Evolutionary conservation across 35 echinoderm and acorn worm species (phyloP).

Genomic region (Apostichopus japonicus): DNA sequence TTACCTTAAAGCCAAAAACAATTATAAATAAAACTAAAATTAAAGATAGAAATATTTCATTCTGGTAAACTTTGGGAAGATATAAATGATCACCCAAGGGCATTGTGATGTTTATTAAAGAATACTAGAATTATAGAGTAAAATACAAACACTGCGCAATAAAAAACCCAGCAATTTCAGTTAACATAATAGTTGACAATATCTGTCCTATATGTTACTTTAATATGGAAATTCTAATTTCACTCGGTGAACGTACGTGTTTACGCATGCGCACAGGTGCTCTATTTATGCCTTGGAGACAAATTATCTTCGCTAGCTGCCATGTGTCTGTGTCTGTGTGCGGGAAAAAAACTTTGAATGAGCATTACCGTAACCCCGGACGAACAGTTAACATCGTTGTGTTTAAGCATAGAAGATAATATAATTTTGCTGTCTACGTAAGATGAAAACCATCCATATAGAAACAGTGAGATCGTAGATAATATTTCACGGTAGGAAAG

Average conservation of each 20-base stretch:
- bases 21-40: too few relatives aligned
- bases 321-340: background rate
- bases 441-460: background rate
- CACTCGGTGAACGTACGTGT: background rate
- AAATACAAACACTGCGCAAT: too few relatives aligned
- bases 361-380: background rate
- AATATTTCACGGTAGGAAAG: background rate
- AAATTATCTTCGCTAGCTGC: slow-evolving; percentile 16
- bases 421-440: slow-evolving; percentile 11
- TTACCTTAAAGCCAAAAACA: too few relatives aligned
- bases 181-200: too few relatives aligned
- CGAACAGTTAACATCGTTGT: background rate
- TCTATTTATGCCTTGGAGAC: slow-evolving; percentile 54
- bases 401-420: slow-evolving; percentile 5
- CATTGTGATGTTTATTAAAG: too few relatives aligned
- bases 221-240: background rate
- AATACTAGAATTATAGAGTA: too few relatives aligned
- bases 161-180: too few relatives aligned
- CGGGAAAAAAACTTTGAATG: slow-evolving; percentile 26
- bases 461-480: background rate
- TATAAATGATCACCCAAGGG: too few relatives aligned
- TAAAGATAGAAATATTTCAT: too few relatives aligned
- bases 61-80: too few relatives aligned
- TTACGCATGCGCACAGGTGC: background rate
- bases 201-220: background rate